Conservation (phyloP, 2,113 vertebrate genomes). For the Scolopax mira region DNA sequence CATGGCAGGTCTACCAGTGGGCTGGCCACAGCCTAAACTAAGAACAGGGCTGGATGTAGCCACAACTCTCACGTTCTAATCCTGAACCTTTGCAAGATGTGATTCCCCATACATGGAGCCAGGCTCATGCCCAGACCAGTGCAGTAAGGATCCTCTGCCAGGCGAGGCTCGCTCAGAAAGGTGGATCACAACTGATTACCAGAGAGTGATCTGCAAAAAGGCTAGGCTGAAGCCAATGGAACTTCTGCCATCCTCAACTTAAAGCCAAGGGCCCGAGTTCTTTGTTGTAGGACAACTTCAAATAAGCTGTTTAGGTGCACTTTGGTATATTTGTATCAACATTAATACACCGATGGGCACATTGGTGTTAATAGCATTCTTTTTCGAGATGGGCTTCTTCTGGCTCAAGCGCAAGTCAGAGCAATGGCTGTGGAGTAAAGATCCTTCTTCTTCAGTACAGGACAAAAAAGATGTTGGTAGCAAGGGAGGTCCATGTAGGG, state of each 20-base stretch:
- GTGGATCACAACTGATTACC: not conserved
- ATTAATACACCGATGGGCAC: rapidly evolving
- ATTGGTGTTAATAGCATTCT: not conserved
- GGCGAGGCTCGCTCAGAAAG: not conserved
- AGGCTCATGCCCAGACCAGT: rapidly evolving
- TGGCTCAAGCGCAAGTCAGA: not conserved
- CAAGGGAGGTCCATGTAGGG: not conserved
- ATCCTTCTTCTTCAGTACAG: not conserved
- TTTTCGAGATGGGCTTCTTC: not conserved
- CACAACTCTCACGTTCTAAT: not conserved
- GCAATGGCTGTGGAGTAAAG: not conserved
- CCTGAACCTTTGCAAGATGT: not conserved
- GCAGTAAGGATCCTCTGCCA: not conserved
- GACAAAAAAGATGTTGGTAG: not conserved
- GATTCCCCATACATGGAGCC: rapidly evolving
- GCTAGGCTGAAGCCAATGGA: not conserved
- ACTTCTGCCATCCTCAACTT: not conserved
- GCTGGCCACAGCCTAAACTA: not conserved
- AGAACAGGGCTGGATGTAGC: not conserved
- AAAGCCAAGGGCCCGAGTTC: not conserved
- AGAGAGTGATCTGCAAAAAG: not conserved
- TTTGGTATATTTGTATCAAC: not conserved
- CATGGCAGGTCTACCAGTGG: not conserved
- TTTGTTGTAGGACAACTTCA: not conserved
- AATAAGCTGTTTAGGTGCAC: not conserved